phyloP scores from a whole-genome alignment of 1,140 invertebrate genomes.

The Drosophila mayri region DNA sequence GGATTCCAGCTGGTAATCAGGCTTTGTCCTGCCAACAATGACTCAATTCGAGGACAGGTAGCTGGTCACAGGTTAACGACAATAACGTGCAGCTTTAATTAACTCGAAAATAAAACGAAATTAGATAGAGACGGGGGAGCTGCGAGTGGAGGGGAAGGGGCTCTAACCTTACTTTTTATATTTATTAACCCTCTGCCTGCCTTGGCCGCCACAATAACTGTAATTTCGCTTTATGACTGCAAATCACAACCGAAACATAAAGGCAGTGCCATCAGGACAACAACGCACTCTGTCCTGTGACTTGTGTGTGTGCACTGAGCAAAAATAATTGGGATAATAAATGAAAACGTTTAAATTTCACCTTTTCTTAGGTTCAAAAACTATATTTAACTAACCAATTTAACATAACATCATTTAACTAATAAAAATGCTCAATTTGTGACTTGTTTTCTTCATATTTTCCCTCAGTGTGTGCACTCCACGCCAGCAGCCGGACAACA shows the following conservation, averaged over 20 bases:
- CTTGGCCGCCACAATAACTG: constrained; percentile 73
- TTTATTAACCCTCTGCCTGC: constrained; percentile 75
- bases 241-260: constrained; percentile 81
- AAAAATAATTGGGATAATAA: not conserved
- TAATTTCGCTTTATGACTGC: constrained; percentile 84
- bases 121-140: constrained; percentile 33
- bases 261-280: constrained; percentile 53
- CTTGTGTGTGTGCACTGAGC: constrained; percentile 24
- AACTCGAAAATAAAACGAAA: constrained; percentile 80
- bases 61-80: constrained; percentile 61
- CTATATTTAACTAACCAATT: no score
- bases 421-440: no score
- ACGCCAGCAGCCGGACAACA: constrained; percentile 51
- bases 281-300: constrained; percentile 36
- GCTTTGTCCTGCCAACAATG: constrained; percentile 49
- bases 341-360: not conserved
- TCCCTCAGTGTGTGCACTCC: constrained; percentile 50
- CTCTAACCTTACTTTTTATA: constrained; percentile 75
- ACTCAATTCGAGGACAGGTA: constrained; percentile 43
- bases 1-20: constrained; percentile 39
- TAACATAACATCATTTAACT: no score
- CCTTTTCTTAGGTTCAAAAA: no score
- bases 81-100: constrained; percentile 76
- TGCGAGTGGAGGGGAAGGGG: constrained; percentile 11
- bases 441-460: not conserved